Evolutionary conservation across 53 echinoderm and acorn worm genomes (phyloP), one percentile per base, ranked within the genome.

Genomic region (Holothuria leucospilota): DNA sequence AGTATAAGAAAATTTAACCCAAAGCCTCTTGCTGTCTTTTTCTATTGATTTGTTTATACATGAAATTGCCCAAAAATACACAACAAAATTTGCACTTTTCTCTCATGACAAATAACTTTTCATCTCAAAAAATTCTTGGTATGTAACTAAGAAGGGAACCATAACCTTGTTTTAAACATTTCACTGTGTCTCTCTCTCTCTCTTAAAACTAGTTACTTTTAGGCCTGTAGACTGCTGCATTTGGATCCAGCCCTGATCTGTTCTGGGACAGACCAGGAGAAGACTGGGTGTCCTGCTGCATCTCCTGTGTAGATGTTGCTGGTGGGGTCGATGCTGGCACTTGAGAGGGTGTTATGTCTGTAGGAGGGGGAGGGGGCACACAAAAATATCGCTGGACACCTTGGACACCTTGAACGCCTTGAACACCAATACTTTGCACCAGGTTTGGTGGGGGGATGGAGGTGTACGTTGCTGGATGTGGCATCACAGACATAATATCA

Each of bases 401-500:
- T 12, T 86, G 86, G 12, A 87, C 91, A 51, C 88, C 83, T 12
- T 38, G 66, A 56, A 56, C 56, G 18, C 56, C 56, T 56, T 56
- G 56, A 56, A 56, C 56, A 56, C 80, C 52, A 61, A 87, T 71
- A 27, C 82, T 82, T 66, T 91, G 87, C 71, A 62, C 69, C 59
- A 82, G 51, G 29, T 68, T 82, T 13, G 82, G 52, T 62, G 77
- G 87, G 74, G 81, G 29, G 59, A 49, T 28, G 14, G 60, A 7
- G 80, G 81, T 49, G 63, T 52, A 65, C 29, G 59, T 12, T 51
- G 62, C 49, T 20, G 42, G 79, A 51, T 5, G 74, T 67, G 97
- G 97, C 99, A 95, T 99, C 53, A 99, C 99, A 4, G 99, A 95
- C 99, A 99, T 99, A 56, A 95, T 90, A 83, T 99, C 95, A 8